phyloP scores from a whole-genome alignment of 2,797 vertebrate genomes.

The Onychomys torridus region DNA sequence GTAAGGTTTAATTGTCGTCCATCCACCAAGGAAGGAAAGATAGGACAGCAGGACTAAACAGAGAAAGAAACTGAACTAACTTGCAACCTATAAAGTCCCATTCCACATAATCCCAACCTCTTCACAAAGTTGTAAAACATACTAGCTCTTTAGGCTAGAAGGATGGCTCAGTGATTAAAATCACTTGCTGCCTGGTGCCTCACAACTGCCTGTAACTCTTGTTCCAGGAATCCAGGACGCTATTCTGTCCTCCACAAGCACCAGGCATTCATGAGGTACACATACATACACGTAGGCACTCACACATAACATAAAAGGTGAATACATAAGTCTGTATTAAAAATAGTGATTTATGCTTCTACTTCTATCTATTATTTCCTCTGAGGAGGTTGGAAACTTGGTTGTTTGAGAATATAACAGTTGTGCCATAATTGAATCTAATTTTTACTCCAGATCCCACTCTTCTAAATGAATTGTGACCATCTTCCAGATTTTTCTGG shows the following conservation, averaged over 20 bases:
- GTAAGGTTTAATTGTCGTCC: neutral
- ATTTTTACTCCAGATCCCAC: neutral
- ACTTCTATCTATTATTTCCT: neutral
- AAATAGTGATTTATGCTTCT: neutral
- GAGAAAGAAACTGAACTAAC: neutral
- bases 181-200: neutral
- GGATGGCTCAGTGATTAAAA: neutral
- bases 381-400: neutral
- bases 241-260: neutral
- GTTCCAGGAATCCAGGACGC: neutral
- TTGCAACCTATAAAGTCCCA: neutral
- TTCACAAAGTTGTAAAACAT: neutral
- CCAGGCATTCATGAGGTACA: neutral
- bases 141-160: neutral
- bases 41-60: neutral
- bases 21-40: neutral
- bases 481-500: slow-evolving; percentile 2
- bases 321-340: neutral
- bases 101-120: neutral
- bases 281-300: neutral
- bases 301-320: neutral
- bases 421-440: neutral
- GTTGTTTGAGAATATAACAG: neutral
- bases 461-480: slow-evolving; percentile 12
- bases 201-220: neutral